A percentile compares a stretch with the other conserved stretches of the same genome.
phyloP scores from a whole-genome alignment of 2,113 vertebrate genomes.

The Sterna hirundo region DNA sequence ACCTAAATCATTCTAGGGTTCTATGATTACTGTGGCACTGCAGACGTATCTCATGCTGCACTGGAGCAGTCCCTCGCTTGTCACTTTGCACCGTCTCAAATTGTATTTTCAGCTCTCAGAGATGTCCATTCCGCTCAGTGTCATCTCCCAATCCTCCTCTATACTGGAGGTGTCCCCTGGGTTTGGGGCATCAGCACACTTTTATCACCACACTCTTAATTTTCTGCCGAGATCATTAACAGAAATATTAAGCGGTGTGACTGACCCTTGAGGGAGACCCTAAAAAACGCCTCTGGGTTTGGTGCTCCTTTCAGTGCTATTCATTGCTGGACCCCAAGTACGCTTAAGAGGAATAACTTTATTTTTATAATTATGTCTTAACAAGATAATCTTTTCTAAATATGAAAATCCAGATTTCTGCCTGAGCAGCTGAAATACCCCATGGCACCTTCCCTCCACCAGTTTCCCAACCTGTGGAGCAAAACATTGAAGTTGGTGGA shows the following conservation, averaged over 20 bases:
- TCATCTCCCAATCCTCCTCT: neutral
- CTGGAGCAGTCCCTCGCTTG: neutral
- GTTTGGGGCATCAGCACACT: neutral
- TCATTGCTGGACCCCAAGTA: neutral
- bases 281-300: neutral
- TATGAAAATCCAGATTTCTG: neutral
- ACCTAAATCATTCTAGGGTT: too few relatives aligned
- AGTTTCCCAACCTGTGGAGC: neutral
- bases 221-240: neutral
- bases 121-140: neutral
- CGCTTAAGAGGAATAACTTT: neutral
- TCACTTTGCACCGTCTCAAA: neutral
- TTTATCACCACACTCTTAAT: neutral
- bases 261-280: neutral
- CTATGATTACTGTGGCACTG: neutral
- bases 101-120: neutral
- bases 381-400: neutral
- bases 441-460: rapidly evolving
- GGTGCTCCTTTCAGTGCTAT: neutral
- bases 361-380: neutral
- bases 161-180: neutral
- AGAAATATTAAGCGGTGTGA: neutral
- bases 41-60: neutral
- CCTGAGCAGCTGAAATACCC: neutral
- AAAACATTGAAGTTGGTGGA: neutral